Evolutionary conservation across 2,888 invertebrate species (phyloP).

Genomic region (Boloria selene): DNA sequence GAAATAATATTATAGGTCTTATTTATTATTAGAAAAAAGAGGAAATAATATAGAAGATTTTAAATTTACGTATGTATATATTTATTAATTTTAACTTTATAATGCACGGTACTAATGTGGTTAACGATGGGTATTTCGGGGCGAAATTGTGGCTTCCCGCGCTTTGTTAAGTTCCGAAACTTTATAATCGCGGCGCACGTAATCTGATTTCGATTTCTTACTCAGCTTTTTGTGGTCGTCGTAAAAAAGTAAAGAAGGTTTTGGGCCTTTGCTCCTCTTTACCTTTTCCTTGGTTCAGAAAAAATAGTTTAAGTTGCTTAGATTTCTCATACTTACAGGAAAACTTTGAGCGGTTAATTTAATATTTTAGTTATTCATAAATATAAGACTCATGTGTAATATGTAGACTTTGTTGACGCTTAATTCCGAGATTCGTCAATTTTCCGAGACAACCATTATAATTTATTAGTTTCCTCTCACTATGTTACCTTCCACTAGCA

Average conservation of each 20-base stretch:
- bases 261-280: slow-evolving; percentile 36
- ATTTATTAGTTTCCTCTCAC: too few species aligned
- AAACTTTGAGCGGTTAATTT: neutral
- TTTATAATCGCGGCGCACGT: slow-evolving; percentile 70
- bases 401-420: slow-evolving; percentile 31
- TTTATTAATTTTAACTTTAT: slow-evolving; percentile 12
- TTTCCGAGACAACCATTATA: neutral
- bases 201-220: slow-evolving; percentile 75
- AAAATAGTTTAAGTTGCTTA: slow-evolving; percentile 2
- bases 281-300: slow-evolving; percentile 40
- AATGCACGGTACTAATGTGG: slow-evolving; percentile 49
- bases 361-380: slow-evolving; percentile 16
- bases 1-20: too few species aligned
- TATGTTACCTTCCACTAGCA: slow-evolving; percentile 5
- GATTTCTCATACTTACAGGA: neutral
- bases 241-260: slow-evolving; percentile 58
- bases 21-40: too few species aligned
- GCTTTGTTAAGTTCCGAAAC: slow-evolving; percentile 60
- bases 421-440: neutral
- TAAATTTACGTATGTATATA: neutral
- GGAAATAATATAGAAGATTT: too few species aligned
- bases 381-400: too few species aligned
- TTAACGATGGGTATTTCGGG: slow-evolving; percentile 45
- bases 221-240: slow-evolving; percentile 66
- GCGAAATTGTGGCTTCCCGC: slow-evolving; percentile 53